Evolutionary conservation across 2,113 vertebrate genomes (phyloP).

Genomic region (Corythornis vintsioides): DNA sequence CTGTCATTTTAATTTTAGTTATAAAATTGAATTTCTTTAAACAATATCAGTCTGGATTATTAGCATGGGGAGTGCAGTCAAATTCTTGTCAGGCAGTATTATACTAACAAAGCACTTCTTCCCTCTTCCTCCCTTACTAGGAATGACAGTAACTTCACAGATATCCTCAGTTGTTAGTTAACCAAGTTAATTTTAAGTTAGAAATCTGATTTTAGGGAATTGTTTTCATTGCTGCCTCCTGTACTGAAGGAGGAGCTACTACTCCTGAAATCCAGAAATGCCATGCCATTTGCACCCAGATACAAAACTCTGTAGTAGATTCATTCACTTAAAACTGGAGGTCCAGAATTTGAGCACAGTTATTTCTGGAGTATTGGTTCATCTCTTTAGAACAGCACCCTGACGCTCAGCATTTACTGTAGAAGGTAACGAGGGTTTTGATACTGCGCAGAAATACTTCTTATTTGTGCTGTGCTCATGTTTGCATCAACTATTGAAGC

Average conservation of each 20-base stretch:
- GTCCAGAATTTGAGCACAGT: background rate
- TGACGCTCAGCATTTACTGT: background rate
- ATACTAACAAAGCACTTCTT: background rate
- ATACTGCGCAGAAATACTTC: background rate
- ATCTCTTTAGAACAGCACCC: background rate
- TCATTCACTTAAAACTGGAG: background rate
- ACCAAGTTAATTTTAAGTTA: background rate
- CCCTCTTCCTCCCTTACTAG: background rate
- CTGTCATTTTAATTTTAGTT: background rate
- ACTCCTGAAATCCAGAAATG: background rate
- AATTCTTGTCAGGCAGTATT: background rate
- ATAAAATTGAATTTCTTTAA: background rate
- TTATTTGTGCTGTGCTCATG: background rate
- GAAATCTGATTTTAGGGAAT: background rate
- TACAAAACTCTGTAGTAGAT: background rate
- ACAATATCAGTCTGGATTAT: background rate
- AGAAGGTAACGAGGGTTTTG: background rate
- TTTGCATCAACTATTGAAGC: background rate
- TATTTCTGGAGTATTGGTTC: background rate
- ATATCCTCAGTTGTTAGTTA: background rate
- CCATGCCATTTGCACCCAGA: background rate
- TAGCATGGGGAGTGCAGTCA: background rate
- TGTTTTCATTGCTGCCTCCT: background rate
- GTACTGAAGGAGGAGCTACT: background rate
- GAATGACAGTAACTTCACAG: background rate